A percentile compares a stretch with the other conserved stretches of the same genome.
These are phyloP conservation scores for Aphidoletes aphidimyza DNA, from an alignment of 2,888 invertebrate genomes.

Conservation along the genomic window DNA sequence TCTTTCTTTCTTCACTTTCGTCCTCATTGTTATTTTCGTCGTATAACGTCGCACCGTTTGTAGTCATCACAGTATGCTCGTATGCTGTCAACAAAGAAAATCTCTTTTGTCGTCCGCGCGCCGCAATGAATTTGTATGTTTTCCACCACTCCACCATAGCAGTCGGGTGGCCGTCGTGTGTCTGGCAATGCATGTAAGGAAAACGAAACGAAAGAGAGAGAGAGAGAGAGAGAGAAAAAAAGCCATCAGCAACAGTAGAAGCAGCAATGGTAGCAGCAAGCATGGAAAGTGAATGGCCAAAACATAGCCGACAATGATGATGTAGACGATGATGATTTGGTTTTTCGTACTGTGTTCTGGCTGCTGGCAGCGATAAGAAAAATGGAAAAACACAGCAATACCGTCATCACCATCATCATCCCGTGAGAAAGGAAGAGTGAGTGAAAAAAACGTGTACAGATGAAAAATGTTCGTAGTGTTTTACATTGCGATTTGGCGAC, in stretches of 20 bases:
- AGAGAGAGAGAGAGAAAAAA: background rate
- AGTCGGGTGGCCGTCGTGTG: background rate
- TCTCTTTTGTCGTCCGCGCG: conserved; percentile 35
- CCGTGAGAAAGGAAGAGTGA: background rate
- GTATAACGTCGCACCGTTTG: background rate
- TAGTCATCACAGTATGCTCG: background rate
- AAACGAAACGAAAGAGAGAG: background rate
- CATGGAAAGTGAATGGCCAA: conserved; percentile 49
- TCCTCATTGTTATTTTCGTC: conserved; percentile 37
- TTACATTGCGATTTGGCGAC: background rate
- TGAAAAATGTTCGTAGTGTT: too few species aligned
- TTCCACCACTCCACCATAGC: background rate
- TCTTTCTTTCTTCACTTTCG: background rate
- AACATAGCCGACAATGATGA: conserved; percentile 32
- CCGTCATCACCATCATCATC: background rate
- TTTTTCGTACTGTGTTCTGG: background rate
- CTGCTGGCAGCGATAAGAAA: background rate
- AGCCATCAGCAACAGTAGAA: background rate
- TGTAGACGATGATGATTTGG: conserved; percentile 44
- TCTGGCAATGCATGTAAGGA: conserved; percentile 51
- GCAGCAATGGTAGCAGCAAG: background rate
- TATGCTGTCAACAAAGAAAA: conserved; percentile 38
- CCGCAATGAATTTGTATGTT: conserved; percentile 45
- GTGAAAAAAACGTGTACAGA: background rate
- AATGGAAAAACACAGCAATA: background rate